Evolutionary conservation across 2,113 vertebrate genomes (phyloP).

Genomic region (Dromiciops gliroides): DNA sequence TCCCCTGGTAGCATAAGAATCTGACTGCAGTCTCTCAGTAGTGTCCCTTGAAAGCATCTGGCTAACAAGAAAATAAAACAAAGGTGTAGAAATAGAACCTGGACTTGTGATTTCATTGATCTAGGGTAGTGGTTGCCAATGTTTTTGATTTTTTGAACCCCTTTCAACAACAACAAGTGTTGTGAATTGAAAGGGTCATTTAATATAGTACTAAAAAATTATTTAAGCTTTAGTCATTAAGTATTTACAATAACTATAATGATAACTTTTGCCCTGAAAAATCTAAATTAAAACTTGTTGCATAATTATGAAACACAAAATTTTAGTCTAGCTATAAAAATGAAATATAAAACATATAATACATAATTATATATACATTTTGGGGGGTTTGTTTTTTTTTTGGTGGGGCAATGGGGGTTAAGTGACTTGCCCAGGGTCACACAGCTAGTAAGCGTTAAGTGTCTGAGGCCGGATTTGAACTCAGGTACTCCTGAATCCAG

Average conservation of each 20-base stretch:
- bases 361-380: too few relatives aligned
- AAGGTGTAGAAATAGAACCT: neutral
- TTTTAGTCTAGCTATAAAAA: neutral
- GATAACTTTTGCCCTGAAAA: neutral
- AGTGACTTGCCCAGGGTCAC: too few relatives aligned
- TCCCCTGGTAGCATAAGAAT: neutral
- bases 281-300: neutral
- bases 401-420: too few relatives aligned
- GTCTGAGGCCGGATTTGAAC: too few relatives aligned
- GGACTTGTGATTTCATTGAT: neutral
- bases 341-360: too few relatives aligned
- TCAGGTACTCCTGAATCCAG: too few relatives aligned
- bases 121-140: neutral
- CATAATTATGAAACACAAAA: neutral
- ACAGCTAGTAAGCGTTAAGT: too few relatives aligned
- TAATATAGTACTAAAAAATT: neutral
- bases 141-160: neutral
- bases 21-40: neutral
- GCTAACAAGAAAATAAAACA: neutral
- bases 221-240: neutral
- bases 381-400: too few relatives aligned
- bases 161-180: neutral
- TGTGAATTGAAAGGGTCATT: neutral
- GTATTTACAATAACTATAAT: neutral
- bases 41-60: neutral